Conservation (phyloP, 2,797 vertebrate species). For the Tapera naevia region DNA sequence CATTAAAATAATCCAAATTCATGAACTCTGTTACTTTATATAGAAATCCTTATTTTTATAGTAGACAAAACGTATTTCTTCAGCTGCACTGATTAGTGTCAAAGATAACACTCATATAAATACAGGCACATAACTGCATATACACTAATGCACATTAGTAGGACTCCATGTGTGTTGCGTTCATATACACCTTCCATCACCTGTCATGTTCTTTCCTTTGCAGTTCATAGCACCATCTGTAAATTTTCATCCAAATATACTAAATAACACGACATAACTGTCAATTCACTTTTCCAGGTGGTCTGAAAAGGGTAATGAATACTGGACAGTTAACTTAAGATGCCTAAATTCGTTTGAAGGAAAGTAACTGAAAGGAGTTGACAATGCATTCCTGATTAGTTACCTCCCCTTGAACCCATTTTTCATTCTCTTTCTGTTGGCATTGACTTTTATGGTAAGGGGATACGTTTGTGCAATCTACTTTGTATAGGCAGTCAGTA, state of each 20-base stretch:
- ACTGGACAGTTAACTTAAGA: conserved; percentile 8
- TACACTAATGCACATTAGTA: neutral
- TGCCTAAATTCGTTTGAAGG: neutral
- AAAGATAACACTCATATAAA: neutral
- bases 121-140: neutral
- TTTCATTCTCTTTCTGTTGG: conserved; percentile 17
- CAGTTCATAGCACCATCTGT: neutral
- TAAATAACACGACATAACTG: neutral
- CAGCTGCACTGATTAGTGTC: neutral
- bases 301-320: conserved; percentile 19
- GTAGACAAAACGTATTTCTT: neutral
- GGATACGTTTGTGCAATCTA: neutral
- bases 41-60: neutral
- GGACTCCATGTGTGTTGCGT: neutral
- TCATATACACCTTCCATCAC: neutral
- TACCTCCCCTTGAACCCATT: conserved; percentile 19
- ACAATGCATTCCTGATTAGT: conserved; percentile 5
- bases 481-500: conserved; percentile 36
- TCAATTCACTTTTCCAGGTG: neutral
- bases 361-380: neutral
- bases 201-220: neutral
- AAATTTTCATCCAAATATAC: neutral
- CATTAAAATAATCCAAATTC: neutral
- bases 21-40: neutral
- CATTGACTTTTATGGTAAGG: neutral